Evolutionary conservation across 2,888 invertebrate genomes (phyloP).

Genomic region (Dasypogon diadema): DNA sequence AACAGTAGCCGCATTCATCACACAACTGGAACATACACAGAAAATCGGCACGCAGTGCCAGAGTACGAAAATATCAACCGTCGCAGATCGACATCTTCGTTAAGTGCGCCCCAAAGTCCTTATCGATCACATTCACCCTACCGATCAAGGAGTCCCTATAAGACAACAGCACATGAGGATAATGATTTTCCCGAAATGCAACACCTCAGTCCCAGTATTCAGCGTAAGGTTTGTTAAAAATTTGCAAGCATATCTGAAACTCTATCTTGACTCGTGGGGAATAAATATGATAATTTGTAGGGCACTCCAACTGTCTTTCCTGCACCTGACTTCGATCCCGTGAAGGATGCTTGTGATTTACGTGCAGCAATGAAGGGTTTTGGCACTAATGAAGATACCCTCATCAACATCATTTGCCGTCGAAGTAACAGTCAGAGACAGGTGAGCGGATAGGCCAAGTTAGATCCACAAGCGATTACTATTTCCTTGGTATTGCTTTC

Average conservation of each 20-base stretch:
- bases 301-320: conserved; percentile 79
- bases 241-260: too few relatives aligned
- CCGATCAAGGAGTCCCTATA: conserved; percentile 19
- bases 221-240: conserved; percentile 2
- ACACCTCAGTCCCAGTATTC: not conserved
- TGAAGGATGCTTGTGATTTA: conserved; percentile 82
- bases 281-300: conserved; percentile 59
- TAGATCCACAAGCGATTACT: too few relatives aligned
- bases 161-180: not conserved
- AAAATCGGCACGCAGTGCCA: not conserved
- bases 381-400: conserved; percentile 90
- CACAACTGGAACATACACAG: too few relatives aligned
- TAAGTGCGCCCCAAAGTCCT: not conserved
- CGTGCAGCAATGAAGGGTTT: conserved; percentile 91
- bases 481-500: not conserved
- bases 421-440: conserved; percentile 89
- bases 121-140: too few relatives aligned
- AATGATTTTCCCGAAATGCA: too few relatives aligned
- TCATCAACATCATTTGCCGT: conserved; percentile 85
- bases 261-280: not conserved
- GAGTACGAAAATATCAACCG: not conserved
- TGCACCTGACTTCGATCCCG: conserved; percentile 81
- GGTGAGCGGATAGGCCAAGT: conserved; percentile 67
- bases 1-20: too few relatives aligned
- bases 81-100: not conserved